Evolutionary conservation across 2,888 invertebrate species (phyloP).

Genomic region (Athalia cordata): DNA sequence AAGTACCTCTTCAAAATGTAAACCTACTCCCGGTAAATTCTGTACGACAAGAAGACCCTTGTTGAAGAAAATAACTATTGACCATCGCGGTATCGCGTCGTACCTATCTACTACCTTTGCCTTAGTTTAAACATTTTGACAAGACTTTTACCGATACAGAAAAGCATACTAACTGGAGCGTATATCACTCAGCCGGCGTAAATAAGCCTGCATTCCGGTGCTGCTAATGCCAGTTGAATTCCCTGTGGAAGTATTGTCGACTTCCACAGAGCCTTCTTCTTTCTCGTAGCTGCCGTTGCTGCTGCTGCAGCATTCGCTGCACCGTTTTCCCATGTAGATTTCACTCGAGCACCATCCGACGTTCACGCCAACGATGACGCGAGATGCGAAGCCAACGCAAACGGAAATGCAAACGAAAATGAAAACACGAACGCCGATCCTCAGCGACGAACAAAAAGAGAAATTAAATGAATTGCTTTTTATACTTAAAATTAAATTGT

Average conservation of each 20-base stretch:
- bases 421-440: too few relatives aligned
- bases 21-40: constrained; percentile 54
- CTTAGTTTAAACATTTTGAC: constrained; percentile 36
- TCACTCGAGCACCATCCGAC: not conserved
- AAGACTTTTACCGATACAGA: constrained; percentile 25
- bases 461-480: too few relatives aligned
- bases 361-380: constrained; percentile 5
- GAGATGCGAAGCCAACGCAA: constrained; percentile 32
- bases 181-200: constrained; percentile 54
- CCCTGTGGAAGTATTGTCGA: constrained; percentile 33
- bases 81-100: constrained; percentile 48
- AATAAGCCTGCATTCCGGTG: constrained; percentile 50
- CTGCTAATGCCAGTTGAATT: not conserved
- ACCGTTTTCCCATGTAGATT: constrained; percentile 23
- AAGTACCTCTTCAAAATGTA: constrained; percentile 62
- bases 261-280: not conserved
- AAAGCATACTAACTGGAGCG: constrained; percentile 49
- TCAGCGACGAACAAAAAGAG: too few relatives aligned
- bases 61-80: constrained; percentile 50
- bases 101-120: not conserved
- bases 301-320: not conserved
- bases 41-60: constrained; percentile 41
- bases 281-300: not conserved
- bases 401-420: constrained; percentile 8
- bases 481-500: too few relatives aligned